Evolutionary conservation across 2,888 invertebrate genomes (phyloP), one percentile per base, ranked within the genome.

Genomic region (Macropis europaea): DNA sequence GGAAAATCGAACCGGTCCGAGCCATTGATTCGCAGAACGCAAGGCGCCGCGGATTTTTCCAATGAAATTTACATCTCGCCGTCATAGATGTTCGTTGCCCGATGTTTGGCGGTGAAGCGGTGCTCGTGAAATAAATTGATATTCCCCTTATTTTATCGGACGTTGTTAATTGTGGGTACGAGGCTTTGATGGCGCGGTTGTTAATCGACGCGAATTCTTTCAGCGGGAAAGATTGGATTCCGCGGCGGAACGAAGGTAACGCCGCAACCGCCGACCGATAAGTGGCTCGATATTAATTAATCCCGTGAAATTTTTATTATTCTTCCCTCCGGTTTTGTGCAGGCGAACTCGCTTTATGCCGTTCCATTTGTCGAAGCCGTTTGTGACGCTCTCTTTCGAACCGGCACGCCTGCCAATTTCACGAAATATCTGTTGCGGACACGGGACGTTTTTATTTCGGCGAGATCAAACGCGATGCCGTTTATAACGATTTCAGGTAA

Each of bases 11-110:
- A 19, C 17, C 22, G 22, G 30, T 62, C 30, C 68, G 63, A 38
- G 30, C 54, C 79, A 76, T 79, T 66, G 71, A 57, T 50, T 68
- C 42, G 57, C 32, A 15, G 36, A 15, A 9, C 30, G 48, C 24
- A 32, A 48, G 43, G 15, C 53, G 48, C 52, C 52, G 4, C 19
- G 17, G 48, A 48, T 59, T 76, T 64, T 53, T 59, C 60, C 54
- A 60, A 62, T 62, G 45, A 54, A 75, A 76, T 67, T 71, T 60
- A 67, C 57, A 62, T 52, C 62, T 40, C 22, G 11, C 19, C 26
- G 45, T 52, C 57, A 13, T 26, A n/a, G 32, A 26, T 26, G 36
- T 50, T 38, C 13, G 64, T 15, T n/a, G 19, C n/a, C 9, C 9
- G n/a, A 17, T 40, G 47, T n/a, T 26, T 48, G 11, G 7, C 36